These are phyloP conservation scores for Machimus rusticus DNA, from an alignment of 2,888 invertebrate species.

Conservation along the genomic window DNA sequence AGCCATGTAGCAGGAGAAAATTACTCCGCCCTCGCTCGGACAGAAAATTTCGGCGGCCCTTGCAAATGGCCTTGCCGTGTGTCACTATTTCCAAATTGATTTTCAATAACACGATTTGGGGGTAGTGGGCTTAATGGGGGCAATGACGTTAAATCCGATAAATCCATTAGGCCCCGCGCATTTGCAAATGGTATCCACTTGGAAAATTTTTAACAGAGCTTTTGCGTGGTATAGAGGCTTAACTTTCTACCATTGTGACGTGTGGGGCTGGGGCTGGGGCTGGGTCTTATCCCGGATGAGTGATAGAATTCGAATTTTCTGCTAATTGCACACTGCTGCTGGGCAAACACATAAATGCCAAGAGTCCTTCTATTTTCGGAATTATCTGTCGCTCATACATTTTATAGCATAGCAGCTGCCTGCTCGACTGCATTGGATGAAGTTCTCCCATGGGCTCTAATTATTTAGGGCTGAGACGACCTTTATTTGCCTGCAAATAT, in stretches of 20 bases:
- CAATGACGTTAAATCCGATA: neutral
- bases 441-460: neutral
- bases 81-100: neutral
- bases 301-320: neutral
- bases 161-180: neutral
- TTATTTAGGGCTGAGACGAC: neutral
- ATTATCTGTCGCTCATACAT: neutral
- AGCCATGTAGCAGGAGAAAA: neutral
- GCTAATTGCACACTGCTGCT: neutral
- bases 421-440: neutral
- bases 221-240: neutral
- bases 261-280: neutral
- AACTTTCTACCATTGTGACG: neutral
- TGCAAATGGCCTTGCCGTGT: neutral
- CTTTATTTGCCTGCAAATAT: neutral
- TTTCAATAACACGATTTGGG: neutral
- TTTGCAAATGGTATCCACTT: neutral
- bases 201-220: neutral
- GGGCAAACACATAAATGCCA: neutral
- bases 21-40: neutral
- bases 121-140: neutral
- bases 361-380: neutral
- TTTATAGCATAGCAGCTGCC: neutral
- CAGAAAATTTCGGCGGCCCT: neutral
- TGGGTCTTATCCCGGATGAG: neutral